Base-by-base conservation (phyloP, 2,888 invertebrate genomes). In the Odontocolon sp. region DNA sequence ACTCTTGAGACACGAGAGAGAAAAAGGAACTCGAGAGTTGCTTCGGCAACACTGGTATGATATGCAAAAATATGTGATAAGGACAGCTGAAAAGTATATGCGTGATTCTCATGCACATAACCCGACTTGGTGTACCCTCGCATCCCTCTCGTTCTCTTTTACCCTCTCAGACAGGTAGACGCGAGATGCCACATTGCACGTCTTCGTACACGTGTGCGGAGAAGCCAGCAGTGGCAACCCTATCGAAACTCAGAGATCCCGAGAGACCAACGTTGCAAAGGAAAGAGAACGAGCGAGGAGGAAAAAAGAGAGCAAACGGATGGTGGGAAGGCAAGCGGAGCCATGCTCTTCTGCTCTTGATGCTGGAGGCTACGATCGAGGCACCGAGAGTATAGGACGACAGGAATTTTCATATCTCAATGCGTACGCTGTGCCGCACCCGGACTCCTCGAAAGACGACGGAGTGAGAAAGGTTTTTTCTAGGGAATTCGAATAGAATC, bases 51-150 rank as follows among this genome's bases (percentile, higher is more conserved):
- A 73, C 59, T 54, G 72, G 71, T 83, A 86, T 83, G 86, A 86
- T 86, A 86, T 86, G 86, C 86, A 86, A 86, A 86, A 86, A 86
- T 86, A 86, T 86, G 84, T 85, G 86, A 86, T 86, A 86, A 86
- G 86, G 77, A 80, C 80, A 74, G 83, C 80, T 83, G 76, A 82
- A 77, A 77, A 81, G 81, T 83, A 79, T 81, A 80, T 75, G 70
- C 75, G 71, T 38, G 42, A 28, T 28, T 59, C 66, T 63, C 66
- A 42, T 61, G 71, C 71, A 56, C 72, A 78, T 70, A 71, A 69
- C 67, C 78, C 64, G 64, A 42, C 64, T 63, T 66, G 52, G 50
- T n/a, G 23, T 28, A 14, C 28, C 11, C 54, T 54, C 33, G 73
- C 21, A 59, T 61, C 47, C 21, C 56, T 56, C n/a, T 63, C 11